phyloP scores from a whole-genome alignment of 1,140 invertebrate species.

The Aphaenogaster floridana region DNA sequence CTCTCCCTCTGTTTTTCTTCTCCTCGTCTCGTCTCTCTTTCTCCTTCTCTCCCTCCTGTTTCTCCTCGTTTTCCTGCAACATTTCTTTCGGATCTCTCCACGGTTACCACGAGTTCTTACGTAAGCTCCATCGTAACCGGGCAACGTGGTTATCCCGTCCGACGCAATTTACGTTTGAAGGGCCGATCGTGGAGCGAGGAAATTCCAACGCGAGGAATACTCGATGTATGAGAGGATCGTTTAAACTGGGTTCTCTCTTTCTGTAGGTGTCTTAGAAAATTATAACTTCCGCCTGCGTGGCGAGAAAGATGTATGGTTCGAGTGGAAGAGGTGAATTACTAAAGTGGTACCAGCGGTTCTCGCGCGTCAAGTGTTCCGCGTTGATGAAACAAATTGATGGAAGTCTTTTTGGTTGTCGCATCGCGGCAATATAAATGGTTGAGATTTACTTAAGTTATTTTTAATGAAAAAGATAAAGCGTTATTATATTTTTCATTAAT shows the following conservation, averaged over 20 bases:
- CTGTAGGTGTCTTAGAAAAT: slow-evolving; percentile 41
- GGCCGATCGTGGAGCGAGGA: slow-evolving; percentile 26
- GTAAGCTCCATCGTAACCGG: slow-evolving; percentile 50
- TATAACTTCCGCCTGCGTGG: slow-evolving; percentile 56
- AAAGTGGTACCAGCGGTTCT: slow-evolving; percentile 3
- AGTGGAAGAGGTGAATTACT: slow-evolving; percentile 38
- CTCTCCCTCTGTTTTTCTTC: not conserved
- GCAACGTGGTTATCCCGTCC: slow-evolving; percentile 31
- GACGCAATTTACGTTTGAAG: slow-evolving; percentile 62
- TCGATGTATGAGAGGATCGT: slow-evolving; percentile 18
- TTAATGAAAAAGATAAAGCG: not conserved
- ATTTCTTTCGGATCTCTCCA: slow-evolving; percentile 41
- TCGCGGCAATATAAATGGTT: not conserved
- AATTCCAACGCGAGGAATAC: slow-evolving; percentile 51
- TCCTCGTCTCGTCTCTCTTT: not conserved
- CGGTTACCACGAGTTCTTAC: slow-evolving; percentile 49
- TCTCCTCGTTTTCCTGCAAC: slow-evolving; percentile 3
- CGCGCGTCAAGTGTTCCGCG: not conserved
- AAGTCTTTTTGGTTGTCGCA: not conserved
- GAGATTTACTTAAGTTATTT: not conserved
- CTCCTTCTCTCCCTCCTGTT: not conserved
- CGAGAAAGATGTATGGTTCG: slow-evolving; percentile 23
- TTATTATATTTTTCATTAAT: not conserved
- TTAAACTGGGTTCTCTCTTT: slow-evolving; percentile 31
- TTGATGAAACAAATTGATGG: not conserved